Evolutionary conservation across 2,113 vertebrate species (phyloP).

Genomic region (Raja brachyura): DNA sequence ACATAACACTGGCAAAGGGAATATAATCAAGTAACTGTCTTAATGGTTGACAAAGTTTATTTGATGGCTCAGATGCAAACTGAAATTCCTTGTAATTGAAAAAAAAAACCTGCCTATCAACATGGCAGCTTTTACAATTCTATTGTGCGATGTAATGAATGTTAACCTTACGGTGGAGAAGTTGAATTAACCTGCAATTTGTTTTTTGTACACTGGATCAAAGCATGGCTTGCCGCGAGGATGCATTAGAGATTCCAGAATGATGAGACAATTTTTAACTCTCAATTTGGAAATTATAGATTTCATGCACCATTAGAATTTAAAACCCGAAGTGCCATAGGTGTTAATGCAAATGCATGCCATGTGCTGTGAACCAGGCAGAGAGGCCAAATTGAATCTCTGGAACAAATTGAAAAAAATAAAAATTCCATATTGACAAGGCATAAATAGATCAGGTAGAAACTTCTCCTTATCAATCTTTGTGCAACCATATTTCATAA

Average conservation of each 20-base stretch:
- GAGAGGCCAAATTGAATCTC: neutral
- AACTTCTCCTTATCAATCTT: neutral
- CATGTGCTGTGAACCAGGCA: neutral
- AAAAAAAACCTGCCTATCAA: neutral
- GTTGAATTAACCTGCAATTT: neutral
- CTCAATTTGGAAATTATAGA: neutral
- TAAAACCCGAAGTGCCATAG: neutral
- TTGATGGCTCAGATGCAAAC: neutral
- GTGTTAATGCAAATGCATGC: neutral
- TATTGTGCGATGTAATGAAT: neutral
- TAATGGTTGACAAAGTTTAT: neutral
- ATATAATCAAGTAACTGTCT: neutral
- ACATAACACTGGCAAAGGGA: neutral
- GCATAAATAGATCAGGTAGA: neutral
- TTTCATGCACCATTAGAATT: neutral
- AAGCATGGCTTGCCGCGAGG: neutral
- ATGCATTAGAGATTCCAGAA: neutral
- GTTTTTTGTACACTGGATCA: neutral
- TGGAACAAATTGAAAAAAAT: neutral
- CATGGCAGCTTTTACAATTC: neutral
- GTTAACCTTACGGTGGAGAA: neutral
- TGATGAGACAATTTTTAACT: neutral
- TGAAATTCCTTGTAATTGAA: neutral
- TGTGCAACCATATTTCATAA: neutral
- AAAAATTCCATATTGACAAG: neutral